These are phyloP conservation scores for Hyperoplus immaculatus DNA, from an alignment of 2,797 vertebrate genomes.

Conservation along the genomic window DNA sequence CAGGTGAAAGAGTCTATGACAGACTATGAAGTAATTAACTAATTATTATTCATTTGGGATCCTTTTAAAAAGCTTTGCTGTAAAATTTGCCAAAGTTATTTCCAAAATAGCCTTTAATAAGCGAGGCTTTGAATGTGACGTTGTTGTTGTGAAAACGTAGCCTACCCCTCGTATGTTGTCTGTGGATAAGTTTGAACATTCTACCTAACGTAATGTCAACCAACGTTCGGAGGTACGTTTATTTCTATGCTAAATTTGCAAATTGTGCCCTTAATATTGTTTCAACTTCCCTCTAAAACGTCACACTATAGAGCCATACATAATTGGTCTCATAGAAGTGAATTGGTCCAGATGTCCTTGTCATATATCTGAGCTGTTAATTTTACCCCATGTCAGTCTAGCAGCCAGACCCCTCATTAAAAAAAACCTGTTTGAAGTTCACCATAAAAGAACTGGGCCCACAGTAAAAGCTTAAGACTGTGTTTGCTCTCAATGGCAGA, in stretches of 20 bases:
- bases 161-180: neutral
- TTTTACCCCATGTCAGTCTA: slow-evolving; percentile 33
- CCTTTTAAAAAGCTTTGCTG: rapidly evolving
- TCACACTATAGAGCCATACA: neutral
- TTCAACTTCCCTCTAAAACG: neutral
- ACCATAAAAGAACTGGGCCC: neutral
- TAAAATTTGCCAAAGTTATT: rapidly evolving
- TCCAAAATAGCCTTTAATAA: too few species aligned
- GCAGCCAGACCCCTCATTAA: neutral
- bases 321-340: neutral
- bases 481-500: neutral
- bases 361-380: slow-evolving; percentile 48
- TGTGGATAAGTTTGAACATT: neutral
- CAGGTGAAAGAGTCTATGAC: slow-evolving; percentile 6
- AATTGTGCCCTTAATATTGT: neutral
- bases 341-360: slow-evolving; percentile 45
- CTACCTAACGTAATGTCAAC: neutral
- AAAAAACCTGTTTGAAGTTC: slow-evolving; percentile 11
- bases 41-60: too few species aligned
- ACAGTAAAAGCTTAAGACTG: neutral
- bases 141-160: neutral
- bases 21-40: neutral
- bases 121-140: neutral
- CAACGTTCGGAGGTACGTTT: neutral
- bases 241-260: neutral